phyloP scores from a whole-genome alignment of 1,140 invertebrate genomes.

The Drosophila prosaltans region DNA sequence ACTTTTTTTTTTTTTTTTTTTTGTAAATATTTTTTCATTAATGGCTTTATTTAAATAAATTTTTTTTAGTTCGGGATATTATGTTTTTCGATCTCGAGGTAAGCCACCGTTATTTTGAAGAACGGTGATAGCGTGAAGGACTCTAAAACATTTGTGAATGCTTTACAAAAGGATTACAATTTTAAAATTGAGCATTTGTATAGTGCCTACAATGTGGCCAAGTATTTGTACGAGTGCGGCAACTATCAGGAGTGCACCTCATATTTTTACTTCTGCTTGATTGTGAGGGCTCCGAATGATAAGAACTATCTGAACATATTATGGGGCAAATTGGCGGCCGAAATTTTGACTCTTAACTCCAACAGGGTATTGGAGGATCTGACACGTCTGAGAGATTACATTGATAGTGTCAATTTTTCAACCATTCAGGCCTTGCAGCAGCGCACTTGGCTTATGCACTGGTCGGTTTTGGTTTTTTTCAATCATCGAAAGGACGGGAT shows the following conservation, averaged over 20 bases:
- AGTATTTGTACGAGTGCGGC: conserved; percentile 99
- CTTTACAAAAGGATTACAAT: conserved; percentile 84
- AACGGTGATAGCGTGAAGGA: conserved; percentile 96
- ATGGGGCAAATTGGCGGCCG: conserved; percentile 99
- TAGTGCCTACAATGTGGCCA: conserved; percentile 96
- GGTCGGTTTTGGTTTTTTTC: conserved; percentile 99
- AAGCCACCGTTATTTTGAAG: conserved; percentile 94
- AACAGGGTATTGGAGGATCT: conserved; percentile 98
- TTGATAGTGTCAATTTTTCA: conserved; percentile 93
- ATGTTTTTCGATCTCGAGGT: no score
- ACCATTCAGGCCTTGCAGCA: conserved; percentile 97
- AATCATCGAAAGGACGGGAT: conserved; percentile 98
- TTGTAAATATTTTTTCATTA: no score
- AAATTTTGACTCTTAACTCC: conserved; percentile 99
- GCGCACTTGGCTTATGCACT: conserved; percentile 99
- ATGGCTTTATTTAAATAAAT: no score
- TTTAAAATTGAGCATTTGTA: conserved; percentile 97
- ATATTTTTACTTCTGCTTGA: conserved; percentile 97
- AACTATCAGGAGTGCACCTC: conserved; percentile 97
- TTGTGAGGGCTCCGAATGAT: conserved; percentile 95
- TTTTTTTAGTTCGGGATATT: no score
- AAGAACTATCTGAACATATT: conserved; percentile 98
- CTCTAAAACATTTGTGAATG: conserved; percentile 94
- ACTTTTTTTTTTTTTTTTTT: no score
- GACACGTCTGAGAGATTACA: conserved; percentile 96